phyloP scores from a whole-genome alignment of 2,797 vertebrate genomes.

The Craterocephalus amniculus region DNA sequence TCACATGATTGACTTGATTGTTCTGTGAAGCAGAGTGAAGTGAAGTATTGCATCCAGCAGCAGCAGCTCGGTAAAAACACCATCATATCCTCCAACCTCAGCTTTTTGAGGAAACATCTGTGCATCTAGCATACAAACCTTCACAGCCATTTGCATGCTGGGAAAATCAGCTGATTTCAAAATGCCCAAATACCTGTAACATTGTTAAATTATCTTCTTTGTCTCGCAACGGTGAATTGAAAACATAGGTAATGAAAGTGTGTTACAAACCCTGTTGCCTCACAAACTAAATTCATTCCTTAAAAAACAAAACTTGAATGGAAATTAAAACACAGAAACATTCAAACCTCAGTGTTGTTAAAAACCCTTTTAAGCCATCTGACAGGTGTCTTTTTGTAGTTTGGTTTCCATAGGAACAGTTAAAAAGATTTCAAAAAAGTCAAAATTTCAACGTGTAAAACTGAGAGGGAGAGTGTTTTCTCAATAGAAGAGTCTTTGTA shows the following conservation, averaged over 20 bases:
- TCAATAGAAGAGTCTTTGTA: conserved; percentile 55
- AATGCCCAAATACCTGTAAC: conserved; percentile 29
- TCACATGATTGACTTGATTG: conserved; percentile 64
- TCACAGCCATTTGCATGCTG: conserved; percentile 28
- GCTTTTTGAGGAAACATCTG: conserved; percentile 27
- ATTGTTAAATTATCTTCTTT: conserved; percentile 36
- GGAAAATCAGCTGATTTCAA: conserved; percentile 10
- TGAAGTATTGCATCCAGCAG: conserved; percentile 60
- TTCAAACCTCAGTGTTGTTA: conserved; percentile 47
- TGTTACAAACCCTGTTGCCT: conserved; percentile 54
- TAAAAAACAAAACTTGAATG: conserved; percentile 46
- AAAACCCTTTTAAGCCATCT: conserved; percentile 54
- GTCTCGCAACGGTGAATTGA: conserved; percentile 10
- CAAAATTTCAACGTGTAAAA: conserved; percentile 71
- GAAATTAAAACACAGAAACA: conserved; percentile 62
- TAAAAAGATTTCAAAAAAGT: conserved; percentile 76
- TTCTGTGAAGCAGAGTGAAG: conserved; percentile 66
- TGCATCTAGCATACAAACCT: no score
- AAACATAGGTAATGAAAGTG: conserved; percentile 22
- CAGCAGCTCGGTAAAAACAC: conserved; percentile 42
- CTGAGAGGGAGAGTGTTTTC: conserved; percentile 62
- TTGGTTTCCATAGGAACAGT: conserved; percentile 79
- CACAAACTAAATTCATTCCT: conserved; percentile 30
- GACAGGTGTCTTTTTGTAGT: conserved; percentile 62
- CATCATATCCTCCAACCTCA: conserved; percentile 4